Percentiles rank a stretch among this genome's conserved stretches.
Conservation (phyloP, 1,140 invertebrate genomes). For the Drosophila orosa region DNA sequence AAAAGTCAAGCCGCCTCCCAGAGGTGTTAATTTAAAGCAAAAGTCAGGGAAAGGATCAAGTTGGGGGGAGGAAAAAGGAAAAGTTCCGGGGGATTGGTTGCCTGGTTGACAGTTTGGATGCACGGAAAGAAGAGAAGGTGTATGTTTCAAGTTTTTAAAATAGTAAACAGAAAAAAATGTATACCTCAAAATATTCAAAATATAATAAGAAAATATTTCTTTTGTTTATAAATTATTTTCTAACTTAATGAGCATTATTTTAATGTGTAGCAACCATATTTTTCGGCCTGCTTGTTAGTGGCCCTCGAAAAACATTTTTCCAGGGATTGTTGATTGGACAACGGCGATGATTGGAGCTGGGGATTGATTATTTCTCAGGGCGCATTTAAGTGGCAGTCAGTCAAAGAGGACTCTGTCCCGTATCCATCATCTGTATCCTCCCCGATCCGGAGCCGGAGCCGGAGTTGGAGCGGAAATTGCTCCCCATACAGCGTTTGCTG, state of each 20-base stretch:
- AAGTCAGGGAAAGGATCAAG: constrained; percentile 26
- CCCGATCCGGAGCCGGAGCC: not conserved
- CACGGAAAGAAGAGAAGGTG: not conserved
- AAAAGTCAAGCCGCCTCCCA: constrained; percentile 57
- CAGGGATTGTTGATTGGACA: constrained; percentile 36
- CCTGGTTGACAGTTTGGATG: constrained; percentile 32
- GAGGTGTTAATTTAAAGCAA: constrained; percentile 53
- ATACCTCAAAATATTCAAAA: not conserved
- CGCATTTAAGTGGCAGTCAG: constrained; percentile 40
- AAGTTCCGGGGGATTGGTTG: constrained; percentile 6
- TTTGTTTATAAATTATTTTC: not conserved
- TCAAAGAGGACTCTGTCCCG: constrained; percentile 11
- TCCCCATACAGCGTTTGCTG: constrained; percentile 51
- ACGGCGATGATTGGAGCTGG: constrained; percentile 30
- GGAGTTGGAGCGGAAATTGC: constrained; percentile 38
- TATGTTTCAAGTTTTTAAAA: not conserved
- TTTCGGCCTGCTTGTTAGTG: constrained; percentile 34
- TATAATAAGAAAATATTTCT: not conserved
- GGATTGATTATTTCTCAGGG: constrained; percentile 50
- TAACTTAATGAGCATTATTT: not conserved
- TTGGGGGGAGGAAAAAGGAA: not conserved
- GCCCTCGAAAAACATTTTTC: constrained; percentile 21
- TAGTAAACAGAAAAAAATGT: not conserved
- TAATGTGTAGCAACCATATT: constrained; percentile 25
- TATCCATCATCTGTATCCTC: constrained; percentile 22